Conservation (phyloP, 2,113 vertebrate genomes). For the Perca schrenkii region DNA sequence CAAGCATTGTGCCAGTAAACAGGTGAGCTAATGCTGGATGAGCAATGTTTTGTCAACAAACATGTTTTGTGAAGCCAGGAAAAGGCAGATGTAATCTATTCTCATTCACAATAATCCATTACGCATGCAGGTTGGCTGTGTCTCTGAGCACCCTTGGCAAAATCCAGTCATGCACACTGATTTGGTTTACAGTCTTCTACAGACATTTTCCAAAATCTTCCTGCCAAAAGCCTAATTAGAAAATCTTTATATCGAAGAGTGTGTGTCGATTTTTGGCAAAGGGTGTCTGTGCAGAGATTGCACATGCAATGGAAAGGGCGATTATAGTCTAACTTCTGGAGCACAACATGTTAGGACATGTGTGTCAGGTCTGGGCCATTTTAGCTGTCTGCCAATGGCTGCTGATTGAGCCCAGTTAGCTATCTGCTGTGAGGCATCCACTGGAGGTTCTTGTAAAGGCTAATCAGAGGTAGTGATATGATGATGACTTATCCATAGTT, state of each 20-base stretch:
- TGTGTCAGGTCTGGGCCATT: background rate
- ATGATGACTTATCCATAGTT: background rate
- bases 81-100: slow-evolving; percentile 27
- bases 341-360: slow-evolving; percentile 24
- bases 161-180: slow-evolving; percentile 37
- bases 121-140: slow-evolving; percentile 22
- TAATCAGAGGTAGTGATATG: background rate
- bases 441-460: background rate
- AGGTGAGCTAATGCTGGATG: slow-evolving; percentile 25
- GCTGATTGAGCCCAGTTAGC: slow-evolving; percentile 10
- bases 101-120: slow-evolving; percentile 50
- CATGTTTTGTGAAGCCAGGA: slow-evolving; percentile 38
- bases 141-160: slow-evolving; percentile 15
- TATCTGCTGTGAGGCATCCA: background rate
- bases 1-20: background rate
- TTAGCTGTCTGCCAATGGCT: background rate
- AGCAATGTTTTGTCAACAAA: slow-evolving; percentile 34
- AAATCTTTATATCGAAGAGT: slow-evolving; percentile 44
- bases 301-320: slow-evolving; percentile 34
- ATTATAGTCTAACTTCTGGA: slow-evolving; percentile 7
- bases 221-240: slow-evolving; percentile 46
- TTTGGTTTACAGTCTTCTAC: slow-evolving; percentile 29
- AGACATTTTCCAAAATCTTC: slow-evolving; percentile 28
- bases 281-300: background rate
- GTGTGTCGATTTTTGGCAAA: slow-evolving; percentile 8